A percentile compares a stretch with the other conserved stretches of the same genome.
phyloP scores from a whole-genome alignment of 2,888 invertebrate species.

The Lasius fuliginosus region DNA sequence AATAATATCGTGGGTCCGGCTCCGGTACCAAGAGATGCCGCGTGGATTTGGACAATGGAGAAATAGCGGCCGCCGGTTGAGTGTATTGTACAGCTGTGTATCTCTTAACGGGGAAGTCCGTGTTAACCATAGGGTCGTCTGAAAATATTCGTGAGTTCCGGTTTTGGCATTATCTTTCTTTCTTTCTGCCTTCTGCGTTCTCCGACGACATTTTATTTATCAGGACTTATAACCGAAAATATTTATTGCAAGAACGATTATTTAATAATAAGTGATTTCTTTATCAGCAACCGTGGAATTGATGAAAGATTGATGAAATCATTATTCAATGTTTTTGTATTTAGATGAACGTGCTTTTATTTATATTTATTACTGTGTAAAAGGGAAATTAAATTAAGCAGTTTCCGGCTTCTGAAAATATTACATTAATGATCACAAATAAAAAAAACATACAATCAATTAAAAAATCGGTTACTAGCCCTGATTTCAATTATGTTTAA shows the following conservation, averaged over 20 bases:
- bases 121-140: constrained; percentile 91
- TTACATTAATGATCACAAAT: neutral
- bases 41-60: constrained; percentile 92
- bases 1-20: constrained; percentile 89
- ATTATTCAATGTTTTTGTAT: neutral
- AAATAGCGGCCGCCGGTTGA: constrained; percentile 92
- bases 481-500: constrained; percentile 12
- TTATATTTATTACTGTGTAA: neutral
- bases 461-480: neutral
- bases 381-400: constrained; percentile 4
- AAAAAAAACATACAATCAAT: neutral
- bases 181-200: neutral
- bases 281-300: neutral
- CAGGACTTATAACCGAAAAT: neutral
- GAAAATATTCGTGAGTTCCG: constrained; percentile 78
- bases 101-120: constrained; percentile 92
- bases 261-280: neutral
- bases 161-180: constrained; percentile 25
- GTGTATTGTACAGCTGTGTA: constrained; percentile 93
- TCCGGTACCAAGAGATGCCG: constrained; percentile 91
- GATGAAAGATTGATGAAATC: neutral
- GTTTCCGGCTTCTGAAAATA: neutral
- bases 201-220: neutral
- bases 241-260: neutral
- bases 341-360: neutral